A percentile compares a stretch with the other conserved stretches of the same genome.
Conservation (phyloP, 2,888 invertebrate species). For the Drosophila pullipes region DNA sequence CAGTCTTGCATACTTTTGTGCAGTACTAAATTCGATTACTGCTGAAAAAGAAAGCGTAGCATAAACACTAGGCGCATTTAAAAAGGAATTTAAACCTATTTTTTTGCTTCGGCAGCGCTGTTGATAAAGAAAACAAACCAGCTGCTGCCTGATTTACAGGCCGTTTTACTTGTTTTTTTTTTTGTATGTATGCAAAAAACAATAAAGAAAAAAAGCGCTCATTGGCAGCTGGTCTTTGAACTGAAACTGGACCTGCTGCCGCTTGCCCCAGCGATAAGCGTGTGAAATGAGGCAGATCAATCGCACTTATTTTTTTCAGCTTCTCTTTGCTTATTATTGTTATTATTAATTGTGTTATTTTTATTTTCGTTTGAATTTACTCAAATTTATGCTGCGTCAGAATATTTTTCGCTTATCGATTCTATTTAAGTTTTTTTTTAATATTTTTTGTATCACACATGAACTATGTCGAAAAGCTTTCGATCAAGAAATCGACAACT, state of each 20-base stretch:
- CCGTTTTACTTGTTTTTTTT: background rate
- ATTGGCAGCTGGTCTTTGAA: constrained; percentile 30
- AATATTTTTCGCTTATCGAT: constrained; percentile 6
- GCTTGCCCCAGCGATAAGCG: constrained; percentile 45
- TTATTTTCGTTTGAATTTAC: background rate
- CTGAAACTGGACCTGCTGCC: constrained; percentile 2
- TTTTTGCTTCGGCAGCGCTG: background rate
- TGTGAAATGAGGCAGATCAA: constrained; percentile 46
- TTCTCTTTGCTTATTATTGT: background rate
- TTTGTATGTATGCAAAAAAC: background rate
- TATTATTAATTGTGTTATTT: background rate
- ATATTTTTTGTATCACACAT: background rate
- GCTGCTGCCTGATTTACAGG: background rate
- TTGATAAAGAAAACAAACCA: background rate
- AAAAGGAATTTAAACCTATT: background rate
- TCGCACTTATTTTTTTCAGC: background rate
- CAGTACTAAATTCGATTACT: background rate
- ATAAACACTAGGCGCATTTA: constrained; percentile 8
- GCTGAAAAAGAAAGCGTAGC: background rate
- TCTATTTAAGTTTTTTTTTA: background rate
- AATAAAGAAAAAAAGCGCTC: background rate
- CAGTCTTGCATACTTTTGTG: constrained; percentile 32
- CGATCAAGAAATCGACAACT: constrained; percentile 25
- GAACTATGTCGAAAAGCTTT: background rate
- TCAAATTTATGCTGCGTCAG: constrained; percentile 33